Evolutionary conservation across 2,113 vertebrate genomes (phyloP).

Genomic region (Anseranas semipalmata): DNA sequence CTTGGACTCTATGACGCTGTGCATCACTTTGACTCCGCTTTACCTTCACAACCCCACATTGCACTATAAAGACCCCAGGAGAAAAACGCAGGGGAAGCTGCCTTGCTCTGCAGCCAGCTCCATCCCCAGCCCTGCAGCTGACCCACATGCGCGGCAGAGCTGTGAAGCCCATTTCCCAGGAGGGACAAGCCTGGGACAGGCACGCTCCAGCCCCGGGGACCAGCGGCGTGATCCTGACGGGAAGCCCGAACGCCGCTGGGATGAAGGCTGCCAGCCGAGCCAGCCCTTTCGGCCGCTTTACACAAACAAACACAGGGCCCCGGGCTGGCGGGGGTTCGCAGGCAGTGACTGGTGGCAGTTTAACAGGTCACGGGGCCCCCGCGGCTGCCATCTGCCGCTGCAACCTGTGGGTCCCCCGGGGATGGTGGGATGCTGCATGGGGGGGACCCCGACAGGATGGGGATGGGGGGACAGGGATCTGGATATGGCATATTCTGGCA

Average conservation of each 20-base stretch:
- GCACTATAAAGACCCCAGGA: fast-evolving
- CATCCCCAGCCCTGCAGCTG: not conserved
- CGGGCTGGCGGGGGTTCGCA: not conserved
- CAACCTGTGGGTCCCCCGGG: not conserved
- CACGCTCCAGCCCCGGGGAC: not conserved
- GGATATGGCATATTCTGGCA: not conserved
- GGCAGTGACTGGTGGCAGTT: not conserved
- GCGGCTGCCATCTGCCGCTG: constrained; percentile 61
- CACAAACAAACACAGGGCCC: constrained; percentile 29
- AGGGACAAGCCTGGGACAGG: not conserved
- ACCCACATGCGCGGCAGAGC: not conserved
- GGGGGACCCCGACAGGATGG: not conserved
- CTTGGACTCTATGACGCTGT: too few species aligned
- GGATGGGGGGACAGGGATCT: not conserved
- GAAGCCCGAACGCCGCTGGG: not conserved
- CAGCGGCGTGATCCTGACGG: not conserved
- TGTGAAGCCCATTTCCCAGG: not conserved
- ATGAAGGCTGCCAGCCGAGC: constrained; percentile 6
- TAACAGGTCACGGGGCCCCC: not conserved
- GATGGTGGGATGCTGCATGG: fast-evolving
- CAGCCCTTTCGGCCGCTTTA: not conserved
- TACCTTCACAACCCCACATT: not conserved
- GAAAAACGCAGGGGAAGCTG: not conserved
- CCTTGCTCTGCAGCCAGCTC: not conserved
- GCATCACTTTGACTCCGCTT: not conserved